Percentiles rank a stretch among this genome's conserved stretches.
These are phyloP conservation scores for Drosophila aff. DNA, from an alignment of 1,140 invertebrate species.

Conservation along the genomic window DNA sequence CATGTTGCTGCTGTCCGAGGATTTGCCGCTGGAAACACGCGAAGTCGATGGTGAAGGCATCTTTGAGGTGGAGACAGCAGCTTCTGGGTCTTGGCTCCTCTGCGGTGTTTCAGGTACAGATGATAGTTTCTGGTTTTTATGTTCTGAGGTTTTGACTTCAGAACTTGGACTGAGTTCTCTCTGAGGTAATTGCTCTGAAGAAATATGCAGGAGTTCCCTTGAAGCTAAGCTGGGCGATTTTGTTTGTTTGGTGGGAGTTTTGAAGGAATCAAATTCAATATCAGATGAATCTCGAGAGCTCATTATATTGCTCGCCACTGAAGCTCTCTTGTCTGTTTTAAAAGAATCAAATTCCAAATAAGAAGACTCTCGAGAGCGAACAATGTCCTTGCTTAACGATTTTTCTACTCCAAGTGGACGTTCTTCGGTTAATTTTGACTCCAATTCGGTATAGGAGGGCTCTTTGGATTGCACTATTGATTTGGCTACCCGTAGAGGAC, in stretches of 20 bases:
- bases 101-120: constrained; percentile 1
- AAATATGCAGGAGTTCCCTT: background rate
- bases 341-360: background rate
- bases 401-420: background rate
- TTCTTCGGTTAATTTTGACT: background rate
- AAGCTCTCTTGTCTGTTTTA: background rate
- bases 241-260: background rate
- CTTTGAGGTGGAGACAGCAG: background rate
- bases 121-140: constrained; percentile 1
- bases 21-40: constrained; percentile 30
- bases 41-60: constrained; percentile 18
- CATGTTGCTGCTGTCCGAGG: constrained; percentile 46
- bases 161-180: background rate
- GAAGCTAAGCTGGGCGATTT: no score
- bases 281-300: constrained; percentile 19
- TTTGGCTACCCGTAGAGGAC: background rate
- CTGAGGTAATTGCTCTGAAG: background rate
- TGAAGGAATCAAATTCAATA: background rate
- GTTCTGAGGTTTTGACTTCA: background rate
- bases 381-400: background rate
- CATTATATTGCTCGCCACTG: background rate
- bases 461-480: background rate
- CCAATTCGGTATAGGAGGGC: background rate
- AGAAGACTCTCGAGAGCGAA: constrained; percentile 7
- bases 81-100: background rate